Percentiles rank a stretch among this genome's conserved stretches.
Evolutionary conservation across 2,113 vertebrate genomes (phyloP).

Genomic region (Harpagus bidentatus): DNA sequence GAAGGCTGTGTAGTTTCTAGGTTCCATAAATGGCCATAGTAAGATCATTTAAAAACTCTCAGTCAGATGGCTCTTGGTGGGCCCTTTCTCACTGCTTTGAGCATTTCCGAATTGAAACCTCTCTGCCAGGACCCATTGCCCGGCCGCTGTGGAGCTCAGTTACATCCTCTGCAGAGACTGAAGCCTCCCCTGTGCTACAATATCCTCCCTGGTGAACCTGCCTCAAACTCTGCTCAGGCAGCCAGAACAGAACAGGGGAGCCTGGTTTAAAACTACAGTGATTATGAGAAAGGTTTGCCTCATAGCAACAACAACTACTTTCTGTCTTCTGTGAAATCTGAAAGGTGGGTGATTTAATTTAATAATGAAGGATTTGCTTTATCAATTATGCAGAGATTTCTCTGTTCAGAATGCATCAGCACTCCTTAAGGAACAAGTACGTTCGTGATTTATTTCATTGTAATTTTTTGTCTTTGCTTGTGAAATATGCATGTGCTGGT

Average conservation of each 20-base stretch:
- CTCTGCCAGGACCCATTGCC: not conserved
- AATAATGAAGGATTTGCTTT: not conserved
- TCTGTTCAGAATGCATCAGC: not conserved
- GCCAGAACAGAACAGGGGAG: not conserved
- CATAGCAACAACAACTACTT: not conserved
- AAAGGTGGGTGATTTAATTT: not conserved
- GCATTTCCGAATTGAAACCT: not conserved
- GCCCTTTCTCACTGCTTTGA: not conserved
- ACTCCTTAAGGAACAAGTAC: not conserved
- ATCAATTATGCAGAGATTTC: not conserved
- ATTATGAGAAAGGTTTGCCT: not conserved
- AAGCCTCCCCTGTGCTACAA: accelerated
- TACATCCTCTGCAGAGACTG: not conserved
- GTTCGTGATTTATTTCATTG: slow-evolving; percentile 10
- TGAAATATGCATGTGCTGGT: slow-evolving; percentile 36
- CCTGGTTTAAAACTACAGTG: not conserved
- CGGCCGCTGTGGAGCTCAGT: not conserved
- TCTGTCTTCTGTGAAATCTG: not conserved
- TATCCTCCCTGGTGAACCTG: accelerated
- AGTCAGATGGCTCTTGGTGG: not conserved
- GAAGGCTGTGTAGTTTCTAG: not conserved
- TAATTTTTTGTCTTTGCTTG: slow-evolving; percentile 9
- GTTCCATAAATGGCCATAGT: not conserved
- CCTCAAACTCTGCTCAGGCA: not conserved
- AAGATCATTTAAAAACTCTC: not conserved